These are phyloP conservation scores for Nomada flava DNA, from an alignment of 2,888 invertebrate species.

Conservation along the genomic window DNA sequence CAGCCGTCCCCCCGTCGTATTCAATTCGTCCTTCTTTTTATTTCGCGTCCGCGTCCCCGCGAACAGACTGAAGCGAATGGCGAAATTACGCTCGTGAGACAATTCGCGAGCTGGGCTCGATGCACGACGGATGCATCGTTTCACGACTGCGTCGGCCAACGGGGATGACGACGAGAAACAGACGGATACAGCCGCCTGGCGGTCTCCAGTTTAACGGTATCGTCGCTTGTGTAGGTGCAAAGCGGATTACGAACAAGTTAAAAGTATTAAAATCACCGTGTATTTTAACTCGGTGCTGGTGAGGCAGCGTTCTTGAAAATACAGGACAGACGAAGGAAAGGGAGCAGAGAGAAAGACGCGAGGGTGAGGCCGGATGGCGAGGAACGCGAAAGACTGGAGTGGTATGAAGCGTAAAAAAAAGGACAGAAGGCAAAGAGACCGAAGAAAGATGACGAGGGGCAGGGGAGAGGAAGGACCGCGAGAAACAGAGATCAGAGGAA, in stretches of 20 bases:
- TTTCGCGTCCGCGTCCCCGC: not conserved
- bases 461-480: slow-evolving; percentile 23
- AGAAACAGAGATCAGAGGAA: slow-evolving; percentile 40
- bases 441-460: slow-evolving; percentile 46
- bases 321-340: slow-evolving; percentile 24
- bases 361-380: slow-evolving; percentile 52
- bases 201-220: slow-evolving; percentile 36
- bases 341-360: slow-evolving; percentile 13
- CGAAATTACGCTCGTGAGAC: slow-evolving; percentile 61
- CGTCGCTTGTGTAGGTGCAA: slow-evolving; percentile 68
- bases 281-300: slow-evolving; percentile 72
- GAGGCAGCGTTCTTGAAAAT: slow-evolving; percentile 34
- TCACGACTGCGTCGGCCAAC: slow-evolving; percentile 27
- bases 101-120: slow-evolving; percentile 42
- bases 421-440: slow-evolving; percentile 58
- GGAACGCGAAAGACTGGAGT: slow-evolving; percentile 62
- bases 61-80: slow-evolving; percentile 53
- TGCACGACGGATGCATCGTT: slow-evolving; percentile 12
- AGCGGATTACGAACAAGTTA: slow-evolving; percentile 81
- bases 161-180: not conserved
- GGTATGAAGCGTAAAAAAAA: slow-evolving; percentile 56
- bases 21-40: slow-evolving; percentile 17
- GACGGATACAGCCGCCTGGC: slow-evolving; percentile 1
- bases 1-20: slow-evolving; percentile 5
- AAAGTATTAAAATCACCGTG: slow-evolving; percentile 83